Conservation (phyloP, 2,888 invertebrate genomes). For the Xestia rhomboidea region DNA sequence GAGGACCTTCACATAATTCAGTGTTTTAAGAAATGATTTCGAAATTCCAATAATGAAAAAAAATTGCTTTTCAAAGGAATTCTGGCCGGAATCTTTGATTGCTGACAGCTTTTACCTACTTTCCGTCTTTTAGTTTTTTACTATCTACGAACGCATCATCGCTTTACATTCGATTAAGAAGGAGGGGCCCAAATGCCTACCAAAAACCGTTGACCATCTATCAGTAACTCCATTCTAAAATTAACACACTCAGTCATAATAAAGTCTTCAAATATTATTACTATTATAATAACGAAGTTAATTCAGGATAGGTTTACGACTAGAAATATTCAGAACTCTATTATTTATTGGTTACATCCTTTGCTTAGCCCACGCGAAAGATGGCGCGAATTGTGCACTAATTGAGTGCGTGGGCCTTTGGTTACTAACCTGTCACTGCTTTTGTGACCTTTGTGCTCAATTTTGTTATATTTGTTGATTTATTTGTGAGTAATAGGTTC, state of each 20-base stretch:
- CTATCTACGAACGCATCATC: too few relatives aligned
- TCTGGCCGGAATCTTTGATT: too few relatives aligned
- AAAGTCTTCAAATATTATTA: constrained; percentile 20
- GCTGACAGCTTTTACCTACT: too few relatives aligned
- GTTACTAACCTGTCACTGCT: constrained; percentile 46
- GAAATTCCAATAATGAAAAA: too few relatives aligned
- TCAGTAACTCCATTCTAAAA: constrained; percentile 26
- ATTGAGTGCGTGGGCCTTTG: constrained; percentile 50
- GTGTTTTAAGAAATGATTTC: too few relatives aligned
- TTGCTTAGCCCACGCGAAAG: constrained; percentile 41
- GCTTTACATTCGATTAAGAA: too few relatives aligned
- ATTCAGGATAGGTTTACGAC: constrained; percentile 27
- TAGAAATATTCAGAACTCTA: constrained; percentile 34
- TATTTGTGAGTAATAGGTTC: constrained; percentile 22
- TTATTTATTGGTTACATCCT: constrained; percentile 50
- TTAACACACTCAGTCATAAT: constrained; percentile 17
- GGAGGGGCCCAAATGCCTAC: neutral
- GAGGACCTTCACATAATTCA: too few relatives aligned
- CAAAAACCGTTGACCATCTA: neutral
- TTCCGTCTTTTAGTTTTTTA: too few relatives aligned
- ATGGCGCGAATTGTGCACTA: constrained; percentile 39
- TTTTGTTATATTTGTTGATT: constrained; percentile 15
- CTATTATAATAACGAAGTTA: constrained; percentile 22
- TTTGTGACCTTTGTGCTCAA: constrained; percentile 32
- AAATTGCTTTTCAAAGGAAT: too few relatives aligned